Evolutionary conservation across 2,888 invertebrate species (phyloP).

Genomic region (Rhorus exstirpatorius): DNA sequence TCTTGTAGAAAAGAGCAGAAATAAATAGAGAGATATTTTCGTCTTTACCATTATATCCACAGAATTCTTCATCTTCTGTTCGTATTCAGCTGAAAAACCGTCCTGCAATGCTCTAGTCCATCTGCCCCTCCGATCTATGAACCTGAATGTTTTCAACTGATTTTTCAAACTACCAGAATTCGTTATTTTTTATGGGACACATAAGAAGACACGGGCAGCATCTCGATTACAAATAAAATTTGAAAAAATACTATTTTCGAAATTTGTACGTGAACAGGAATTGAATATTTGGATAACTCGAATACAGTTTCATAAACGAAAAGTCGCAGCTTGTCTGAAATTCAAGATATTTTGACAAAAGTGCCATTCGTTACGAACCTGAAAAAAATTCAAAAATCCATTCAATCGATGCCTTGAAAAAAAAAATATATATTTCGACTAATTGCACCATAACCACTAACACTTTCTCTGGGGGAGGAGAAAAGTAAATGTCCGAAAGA

Average conservation of each 20-base stretch:
- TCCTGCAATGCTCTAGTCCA: neutral
- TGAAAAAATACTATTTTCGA: neutral
- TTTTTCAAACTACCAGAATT: slow-evolving; percentile 9
- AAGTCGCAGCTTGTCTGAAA: too few species aligned
- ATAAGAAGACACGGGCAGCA: neutral
- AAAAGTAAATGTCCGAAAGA: too few species aligned
- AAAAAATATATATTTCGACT: neutral
- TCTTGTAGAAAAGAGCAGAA: slow-evolving; percentile 24
- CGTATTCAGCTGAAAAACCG: slow-evolving; percentile 16
- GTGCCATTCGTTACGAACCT: too few species aligned
- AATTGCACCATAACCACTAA: too few species aligned
- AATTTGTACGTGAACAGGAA: too few species aligned
- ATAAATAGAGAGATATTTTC: slow-evolving; percentile 48
- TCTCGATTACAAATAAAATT: neutral
- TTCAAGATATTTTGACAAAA: too few species aligned
- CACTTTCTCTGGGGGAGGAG: too few species aligned
- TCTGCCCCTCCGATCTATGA: neutral
- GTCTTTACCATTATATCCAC: slow-evolving; percentile 29
- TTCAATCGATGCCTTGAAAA: neutral
- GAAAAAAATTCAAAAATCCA: too few species aligned
- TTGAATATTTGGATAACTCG: too few species aligned
- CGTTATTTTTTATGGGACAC: neutral
- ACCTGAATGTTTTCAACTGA: slow-evolving; percentile 8
- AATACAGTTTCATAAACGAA: too few species aligned
- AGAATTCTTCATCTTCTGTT: slow-evolving; percentile 25